phyloP scores from a whole-genome alignment of 2,888 invertebrate genomes.

The Cosmia trapezina region DNA sequence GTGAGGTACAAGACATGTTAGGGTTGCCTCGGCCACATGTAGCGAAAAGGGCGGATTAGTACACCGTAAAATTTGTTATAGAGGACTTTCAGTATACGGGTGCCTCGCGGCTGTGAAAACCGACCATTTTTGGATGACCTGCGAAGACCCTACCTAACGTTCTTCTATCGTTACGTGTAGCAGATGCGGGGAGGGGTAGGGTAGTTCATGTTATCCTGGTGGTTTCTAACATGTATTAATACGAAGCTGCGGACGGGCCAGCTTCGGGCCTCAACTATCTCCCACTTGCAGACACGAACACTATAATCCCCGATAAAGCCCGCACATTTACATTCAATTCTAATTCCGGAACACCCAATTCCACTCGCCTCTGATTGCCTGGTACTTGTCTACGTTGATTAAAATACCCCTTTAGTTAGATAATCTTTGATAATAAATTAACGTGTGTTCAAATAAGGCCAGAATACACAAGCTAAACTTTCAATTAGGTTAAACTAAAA shows the following conservation, averaged over 20 bases:
- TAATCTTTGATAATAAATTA: conserved; percentile 65
- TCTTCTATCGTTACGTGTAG: conserved; percentile 4
- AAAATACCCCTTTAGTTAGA: conserved; percentile 78
- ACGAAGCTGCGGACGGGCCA: conserved; percentile 79
- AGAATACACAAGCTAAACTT: conserved; percentile 23
- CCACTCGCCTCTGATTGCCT: conserved; percentile 87
- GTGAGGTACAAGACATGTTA: conserved; percentile 83
- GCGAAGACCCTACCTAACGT: conserved; percentile 14
- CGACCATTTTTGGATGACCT: conserved; percentile 72
- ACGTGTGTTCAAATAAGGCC: conserved; percentile 45
- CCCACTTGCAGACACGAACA: conserved; percentile 88
- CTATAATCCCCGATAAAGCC: conserved; percentile 91
- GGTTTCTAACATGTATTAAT: conserved; percentile 76
- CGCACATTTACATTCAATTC: conserved; percentile 91
- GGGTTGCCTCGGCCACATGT: conserved; percentile 75
- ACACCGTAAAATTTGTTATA: conserved; percentile 89
- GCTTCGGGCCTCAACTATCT: conserved; percentile 86
- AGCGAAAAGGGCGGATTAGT: conserved; percentile 87
- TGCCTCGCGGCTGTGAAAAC: conserved; percentile 77
- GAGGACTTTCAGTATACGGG: conserved; percentile 83
- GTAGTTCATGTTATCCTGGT: conserved; percentile 71
- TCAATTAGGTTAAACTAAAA: conserved; percentile 55
- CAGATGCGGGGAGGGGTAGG: conserved; percentile 29
- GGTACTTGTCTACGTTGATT: conserved; percentile 87
- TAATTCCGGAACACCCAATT: conserved; percentile 87